A percentile compares a stretch with the other conserved stretches of the same genome.
Conservation (phyloP, 2,888 invertebrate species). For the Xanthorhoe spadicearia region DNA sequence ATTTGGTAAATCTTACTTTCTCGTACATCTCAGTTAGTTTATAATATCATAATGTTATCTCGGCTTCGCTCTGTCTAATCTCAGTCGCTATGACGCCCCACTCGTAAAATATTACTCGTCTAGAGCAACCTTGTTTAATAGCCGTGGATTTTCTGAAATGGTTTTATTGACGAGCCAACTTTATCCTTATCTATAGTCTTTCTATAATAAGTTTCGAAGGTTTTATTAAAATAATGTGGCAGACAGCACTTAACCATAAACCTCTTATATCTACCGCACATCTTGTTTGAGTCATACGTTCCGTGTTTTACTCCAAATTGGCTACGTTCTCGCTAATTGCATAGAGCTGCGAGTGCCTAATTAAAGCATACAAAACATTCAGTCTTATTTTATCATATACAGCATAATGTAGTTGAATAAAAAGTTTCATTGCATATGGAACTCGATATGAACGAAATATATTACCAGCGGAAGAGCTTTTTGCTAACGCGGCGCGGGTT, state of each 20-base stretch:
- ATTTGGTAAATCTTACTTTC: not conserved
- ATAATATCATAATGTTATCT: constrained; percentile 44
- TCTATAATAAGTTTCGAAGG: not conserved
- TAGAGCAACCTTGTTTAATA: constrained; percentile 33
- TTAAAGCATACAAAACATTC: not conserved
- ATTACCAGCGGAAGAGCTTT: too few relatives aligned
- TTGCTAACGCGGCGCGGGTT: too few relatives aligned
- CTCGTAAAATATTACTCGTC: constrained; percentile 40
- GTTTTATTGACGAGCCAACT: constrained; percentile 15
- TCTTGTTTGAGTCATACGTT: constrained; percentile 4
- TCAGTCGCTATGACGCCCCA: constrained; percentile 48
- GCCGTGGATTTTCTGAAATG: constrained; percentile 19
- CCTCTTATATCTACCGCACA: not conserved
- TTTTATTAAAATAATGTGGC: not conserved
- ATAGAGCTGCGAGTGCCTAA: constrained; percentile 1
- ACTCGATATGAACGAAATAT: too few relatives aligned
- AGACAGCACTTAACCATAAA: not conserved
- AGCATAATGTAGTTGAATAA: not conserved
- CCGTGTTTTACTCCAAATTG: constrained; percentile 1
- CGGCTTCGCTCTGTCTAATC: constrained; percentile 49
- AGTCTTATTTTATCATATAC: not conserved
- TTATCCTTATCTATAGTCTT: constrained; percentile 13
- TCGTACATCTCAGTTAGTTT: constrained; percentile 31
- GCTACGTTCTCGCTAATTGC: constrained; percentile 4
- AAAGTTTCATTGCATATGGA: not conserved